These are phyloP conservation scores for Campoplex nolae DNA, from an alignment of 2,888 invertebrate species.

Conservation along the genomic window DNA sequence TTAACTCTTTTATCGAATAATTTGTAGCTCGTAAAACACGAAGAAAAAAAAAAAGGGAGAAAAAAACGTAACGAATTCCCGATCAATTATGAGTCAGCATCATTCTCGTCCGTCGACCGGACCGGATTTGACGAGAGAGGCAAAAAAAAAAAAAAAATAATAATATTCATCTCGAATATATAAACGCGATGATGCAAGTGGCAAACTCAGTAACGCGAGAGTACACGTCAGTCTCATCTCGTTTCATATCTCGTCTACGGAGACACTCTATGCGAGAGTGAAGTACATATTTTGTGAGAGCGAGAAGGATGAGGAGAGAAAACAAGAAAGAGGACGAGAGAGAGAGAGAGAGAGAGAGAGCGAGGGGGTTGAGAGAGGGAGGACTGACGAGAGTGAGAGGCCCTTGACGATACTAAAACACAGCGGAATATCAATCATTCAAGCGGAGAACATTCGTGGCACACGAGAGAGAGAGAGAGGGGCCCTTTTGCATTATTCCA, in stretches of 20 bases:
- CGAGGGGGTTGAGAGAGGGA: not conserved
- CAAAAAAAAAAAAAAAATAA: not conserved
- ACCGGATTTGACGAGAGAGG: not conserved
- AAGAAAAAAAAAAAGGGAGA: not conserved
- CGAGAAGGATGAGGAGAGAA: conserved; percentile 7
- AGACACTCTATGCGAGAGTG: not conserved
- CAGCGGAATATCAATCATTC: conserved; percentile 63
- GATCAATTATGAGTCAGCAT: too few relatives aligned
- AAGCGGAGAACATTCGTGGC: conserved; percentile 36
- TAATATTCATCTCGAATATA: conserved; percentile 4
- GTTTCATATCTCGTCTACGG: conserved; percentile 34
- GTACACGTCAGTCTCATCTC: conserved; percentile 30
- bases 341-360: not conserved
- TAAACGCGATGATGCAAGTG: not conserved
- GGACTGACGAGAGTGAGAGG: not conserved
- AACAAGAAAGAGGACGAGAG: not conserved
- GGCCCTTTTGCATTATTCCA: conserved; percentile 54
- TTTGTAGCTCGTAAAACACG: too few relatives aligned
- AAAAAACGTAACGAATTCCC: not conserved
- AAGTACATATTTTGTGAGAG: not conserved
- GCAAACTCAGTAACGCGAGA: conserved; percentile 6
- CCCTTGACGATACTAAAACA: conserved; percentile 58
- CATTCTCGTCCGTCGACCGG: not conserved
- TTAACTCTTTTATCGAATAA: too few relatives aligned
- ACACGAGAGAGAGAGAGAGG: not conserved